phyloP scores from a whole-genome alignment of 2,888 invertebrate genomes.

The Euzetes globulus region DNA sequence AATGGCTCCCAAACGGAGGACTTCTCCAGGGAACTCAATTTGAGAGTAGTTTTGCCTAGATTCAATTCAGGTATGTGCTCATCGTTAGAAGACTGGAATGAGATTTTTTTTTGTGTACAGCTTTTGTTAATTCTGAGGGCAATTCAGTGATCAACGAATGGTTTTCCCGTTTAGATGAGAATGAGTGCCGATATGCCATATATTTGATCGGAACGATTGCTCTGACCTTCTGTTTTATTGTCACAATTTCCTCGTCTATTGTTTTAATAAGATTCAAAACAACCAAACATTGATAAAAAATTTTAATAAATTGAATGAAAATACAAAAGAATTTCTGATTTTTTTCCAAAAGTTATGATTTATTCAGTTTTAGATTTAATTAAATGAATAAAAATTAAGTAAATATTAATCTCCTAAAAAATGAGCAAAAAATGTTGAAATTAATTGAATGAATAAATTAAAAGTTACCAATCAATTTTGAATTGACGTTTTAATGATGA shows the following conservation, averaged over 20 bases:
- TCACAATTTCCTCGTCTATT: neutral
- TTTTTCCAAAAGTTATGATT: no score
- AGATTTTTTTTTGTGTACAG: neutral
- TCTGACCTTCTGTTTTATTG: neutral
- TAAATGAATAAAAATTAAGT: no score
- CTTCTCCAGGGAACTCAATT: neutral
- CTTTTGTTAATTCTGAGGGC: neutral
- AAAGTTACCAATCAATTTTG: neutral
- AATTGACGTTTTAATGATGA: neutral
- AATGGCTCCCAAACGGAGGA: neutral
- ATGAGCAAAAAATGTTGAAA: no score
- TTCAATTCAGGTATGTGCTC: neutral
- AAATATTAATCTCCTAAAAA: no score
- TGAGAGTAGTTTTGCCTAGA: slow-evolving; percentile 9
- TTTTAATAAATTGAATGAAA: neutral
- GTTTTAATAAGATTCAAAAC: slow-evolving; percentile 1
- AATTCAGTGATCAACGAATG: neutral
- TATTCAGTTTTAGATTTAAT: no score
- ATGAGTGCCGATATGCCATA: neutral
- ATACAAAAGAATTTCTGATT: no score
- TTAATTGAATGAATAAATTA: no score
- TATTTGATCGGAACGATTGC: neutral
- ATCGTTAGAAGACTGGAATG: neutral
- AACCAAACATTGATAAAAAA: neutral
- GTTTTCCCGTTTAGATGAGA: neutral